Percentiles rank a stretch among this genome's conserved stretches.
phyloP scores from a whole-genome alignment of 1,140 invertebrate genomes.

The Drosophila ogumai region DNA sequence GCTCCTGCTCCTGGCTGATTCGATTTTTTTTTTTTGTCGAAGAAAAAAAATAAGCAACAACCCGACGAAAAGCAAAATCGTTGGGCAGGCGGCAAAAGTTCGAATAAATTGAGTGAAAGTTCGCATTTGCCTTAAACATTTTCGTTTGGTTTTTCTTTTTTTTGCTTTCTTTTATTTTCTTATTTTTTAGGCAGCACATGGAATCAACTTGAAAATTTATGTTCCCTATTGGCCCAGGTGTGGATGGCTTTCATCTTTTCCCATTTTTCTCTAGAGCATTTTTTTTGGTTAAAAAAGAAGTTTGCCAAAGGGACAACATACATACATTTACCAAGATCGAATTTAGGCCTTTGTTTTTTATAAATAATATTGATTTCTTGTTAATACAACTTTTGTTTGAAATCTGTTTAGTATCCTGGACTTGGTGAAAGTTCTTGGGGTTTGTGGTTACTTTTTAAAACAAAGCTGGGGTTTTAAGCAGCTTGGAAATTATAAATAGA shows the following conservation, averaged over 20 bases:
- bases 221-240: constrained; percentile 43
- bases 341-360: neutral
- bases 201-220: constrained; percentile 26
- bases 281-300: constrained; percentile 4
- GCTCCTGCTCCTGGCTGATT: constrained; percentile 29
- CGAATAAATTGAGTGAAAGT: constrained; percentile 63
- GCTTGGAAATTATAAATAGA: neutral
- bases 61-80: constrained; percentile 21
- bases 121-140: constrained; percentile 50
- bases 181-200: constrained; percentile 14
- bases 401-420: neutral
- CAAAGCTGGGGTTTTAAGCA: too few species aligned
- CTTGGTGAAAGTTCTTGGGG: neutral
- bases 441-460: neutral
- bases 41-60: constrained; percentile 17
- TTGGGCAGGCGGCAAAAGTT: constrained; percentile 49
- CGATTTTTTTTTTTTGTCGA: constrained; percentile 33
- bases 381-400: neutral
- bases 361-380: constrained; percentile 5
- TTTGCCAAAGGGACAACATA: neutral
- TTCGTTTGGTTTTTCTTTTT: constrained; percentile 2
- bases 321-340: constrained; percentile 1
- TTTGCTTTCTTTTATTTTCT: neutral
- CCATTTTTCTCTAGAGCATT: neutral
- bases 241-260: constrained; percentile 16